These are phyloP conservation scores for Rhegmatorhina hoffmannsi DNA, from an alignment of 2,113 vertebrate genomes.

Conservation along the genomic window DNA sequence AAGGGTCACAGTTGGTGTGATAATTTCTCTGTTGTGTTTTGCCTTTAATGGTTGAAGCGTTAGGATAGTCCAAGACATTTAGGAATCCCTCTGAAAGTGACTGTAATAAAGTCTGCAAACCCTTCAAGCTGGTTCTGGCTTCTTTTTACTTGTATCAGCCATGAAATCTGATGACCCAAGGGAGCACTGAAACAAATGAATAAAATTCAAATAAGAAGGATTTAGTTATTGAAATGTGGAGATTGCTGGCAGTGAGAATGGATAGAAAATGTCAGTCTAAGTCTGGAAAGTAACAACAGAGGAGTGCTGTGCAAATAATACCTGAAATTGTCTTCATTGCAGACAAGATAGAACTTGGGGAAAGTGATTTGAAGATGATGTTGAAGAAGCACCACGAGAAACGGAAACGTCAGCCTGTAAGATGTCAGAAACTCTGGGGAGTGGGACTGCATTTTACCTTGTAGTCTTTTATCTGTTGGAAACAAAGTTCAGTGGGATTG, in stretches of 20 bases:
- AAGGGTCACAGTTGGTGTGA: not conserved
- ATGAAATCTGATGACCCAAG: not conserved
- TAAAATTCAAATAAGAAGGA: not conserved
- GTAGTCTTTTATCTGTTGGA: not conserved
- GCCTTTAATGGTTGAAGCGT: not conserved
- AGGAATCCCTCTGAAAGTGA: not conserved
- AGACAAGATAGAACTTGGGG: constrained; percentile 92
- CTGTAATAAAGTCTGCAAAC: not conserved
- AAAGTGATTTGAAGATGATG: constrained; percentile 88
- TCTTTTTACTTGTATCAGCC: not conserved
- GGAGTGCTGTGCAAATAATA: not conserved
- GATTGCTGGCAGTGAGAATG: not conserved
- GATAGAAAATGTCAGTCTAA: not conserved
- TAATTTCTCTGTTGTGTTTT: not conserved
- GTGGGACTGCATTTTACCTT: not conserved
- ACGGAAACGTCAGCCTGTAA: constrained; percentile 91
- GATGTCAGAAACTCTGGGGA: not conserved
- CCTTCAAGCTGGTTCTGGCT: not conserved
- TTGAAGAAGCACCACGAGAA: constrained; percentile 92
- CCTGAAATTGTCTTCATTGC: not conserved
- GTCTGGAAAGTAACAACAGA: not conserved
- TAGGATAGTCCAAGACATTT: not conserved
- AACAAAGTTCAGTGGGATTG: not conserved
- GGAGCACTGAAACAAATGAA: not conserved
- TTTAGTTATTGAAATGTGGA: not conserved